These are phyloP conservation scores for Boulengeromyrus knoepffleri DNA, from an alignment of 2,113 vertebrate species.

Conservation along the genomic window DNA sequence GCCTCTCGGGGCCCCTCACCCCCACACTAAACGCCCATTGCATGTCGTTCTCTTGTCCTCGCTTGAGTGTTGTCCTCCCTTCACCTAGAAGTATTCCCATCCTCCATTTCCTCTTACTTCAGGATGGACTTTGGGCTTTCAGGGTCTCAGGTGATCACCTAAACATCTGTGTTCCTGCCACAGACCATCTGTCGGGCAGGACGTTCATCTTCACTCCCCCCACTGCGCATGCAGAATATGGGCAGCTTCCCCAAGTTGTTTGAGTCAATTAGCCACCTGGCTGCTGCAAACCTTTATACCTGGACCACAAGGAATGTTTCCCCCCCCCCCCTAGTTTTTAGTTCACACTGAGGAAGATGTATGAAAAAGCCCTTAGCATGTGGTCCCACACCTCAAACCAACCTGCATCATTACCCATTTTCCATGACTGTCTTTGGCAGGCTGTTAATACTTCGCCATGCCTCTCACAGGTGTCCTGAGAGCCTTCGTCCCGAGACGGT, in stretches of 20 bases:
- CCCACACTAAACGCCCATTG: neutral
- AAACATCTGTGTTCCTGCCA: conserved; percentile 32
- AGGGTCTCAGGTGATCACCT: conserved; percentile 29
- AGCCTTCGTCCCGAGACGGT: conserved; percentile 90
- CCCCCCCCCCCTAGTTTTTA: neutral
- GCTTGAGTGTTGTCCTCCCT: neutral
- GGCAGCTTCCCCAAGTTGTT: conserved; percentile 28
- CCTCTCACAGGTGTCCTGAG: conserved; percentile 76
- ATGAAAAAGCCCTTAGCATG: neutral
- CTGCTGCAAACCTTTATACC: neutral
- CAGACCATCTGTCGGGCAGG: conserved; percentile 39
- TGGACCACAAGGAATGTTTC: neutral
- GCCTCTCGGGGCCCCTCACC: neutral
- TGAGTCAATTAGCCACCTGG: conserved; percentile 7
- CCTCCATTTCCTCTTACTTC: neutral
- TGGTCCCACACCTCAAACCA: neutral
- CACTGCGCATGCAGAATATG: conserved; percentile 53
- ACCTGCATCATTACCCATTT: neutral
- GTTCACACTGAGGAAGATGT: neutral
- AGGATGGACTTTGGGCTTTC: conserved; percentile 22
- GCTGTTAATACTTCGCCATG: neutral
- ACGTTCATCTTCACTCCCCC: conserved; percentile 40
- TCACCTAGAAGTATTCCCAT: neutral
- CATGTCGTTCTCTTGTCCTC: neutral
- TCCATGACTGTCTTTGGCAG: neutral